Conservation (phyloP, 2,113 vertebrate species). For the Pardalotus punctatus region DNA sequence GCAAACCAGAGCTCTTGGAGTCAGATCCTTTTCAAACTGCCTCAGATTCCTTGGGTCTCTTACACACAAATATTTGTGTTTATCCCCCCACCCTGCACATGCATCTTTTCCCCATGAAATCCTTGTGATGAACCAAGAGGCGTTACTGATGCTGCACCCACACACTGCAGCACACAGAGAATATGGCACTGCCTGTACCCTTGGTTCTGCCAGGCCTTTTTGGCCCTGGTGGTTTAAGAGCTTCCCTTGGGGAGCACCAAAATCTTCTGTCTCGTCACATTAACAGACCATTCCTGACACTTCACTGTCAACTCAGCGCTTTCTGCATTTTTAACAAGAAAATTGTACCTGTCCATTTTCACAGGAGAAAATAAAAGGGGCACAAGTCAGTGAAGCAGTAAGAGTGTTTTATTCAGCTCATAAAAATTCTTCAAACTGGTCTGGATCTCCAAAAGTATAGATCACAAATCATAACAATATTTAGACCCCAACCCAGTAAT, state of each 20-base stretch:
- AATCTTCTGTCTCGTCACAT: neutral
- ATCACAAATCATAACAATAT: neutral
- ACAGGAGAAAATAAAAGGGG: neutral
- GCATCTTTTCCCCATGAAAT: neutral
- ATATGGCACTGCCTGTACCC: neutral
- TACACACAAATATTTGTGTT: neutral
- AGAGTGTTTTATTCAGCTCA: neutral
- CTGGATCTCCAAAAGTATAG: neutral
- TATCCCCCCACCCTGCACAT: fast-evolving
- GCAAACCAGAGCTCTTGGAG: neutral
- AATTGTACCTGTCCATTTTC: neutral
- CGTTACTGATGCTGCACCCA: neutral
- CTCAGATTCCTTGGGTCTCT: neutral
- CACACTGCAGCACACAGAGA: fast-evolving
- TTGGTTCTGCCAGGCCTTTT: neutral
- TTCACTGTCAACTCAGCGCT: neutral
- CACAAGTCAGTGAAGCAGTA: neutral
- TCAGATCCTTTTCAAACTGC: neutral
- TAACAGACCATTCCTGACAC: neutral
- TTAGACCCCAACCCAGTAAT: neutral
- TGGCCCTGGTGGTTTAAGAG: neutral
- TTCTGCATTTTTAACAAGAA: neutral
- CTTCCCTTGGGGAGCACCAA: neutral
- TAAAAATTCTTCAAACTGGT: neutral
- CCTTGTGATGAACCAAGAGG: neutral